A percentile compares a stretch with the other conserved stretches of the same genome.
phyloP scores from a whole-genome alignment of 2,888 invertebrate species.

The Punctoribates punctum region DNA sequence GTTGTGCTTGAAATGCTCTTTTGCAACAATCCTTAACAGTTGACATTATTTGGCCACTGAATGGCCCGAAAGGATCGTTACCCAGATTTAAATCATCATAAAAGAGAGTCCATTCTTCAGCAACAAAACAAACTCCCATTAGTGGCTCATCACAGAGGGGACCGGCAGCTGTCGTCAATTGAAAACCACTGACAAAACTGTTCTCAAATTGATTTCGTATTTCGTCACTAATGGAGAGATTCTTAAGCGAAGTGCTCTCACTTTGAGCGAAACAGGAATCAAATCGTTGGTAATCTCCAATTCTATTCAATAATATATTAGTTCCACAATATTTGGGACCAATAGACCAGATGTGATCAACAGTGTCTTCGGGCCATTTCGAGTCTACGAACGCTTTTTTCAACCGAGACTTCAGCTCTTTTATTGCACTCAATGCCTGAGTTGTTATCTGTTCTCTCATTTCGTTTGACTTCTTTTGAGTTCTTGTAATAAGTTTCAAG shows the following conservation, averaged over 20 bases:
- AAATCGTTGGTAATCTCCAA: slow-evolving; percentile 63
- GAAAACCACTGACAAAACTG: slow-evolving; percentile 75
- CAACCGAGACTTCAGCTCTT: slow-evolving; percentile 60
- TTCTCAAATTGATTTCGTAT: slow-evolving; percentile 59
- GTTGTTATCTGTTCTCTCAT: slow-evolving; percentile 47
- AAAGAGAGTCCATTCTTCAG: slow-evolving; percentile 70
- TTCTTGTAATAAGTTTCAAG: slow-evolving; percentile 64
- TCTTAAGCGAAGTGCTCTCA: background rate
- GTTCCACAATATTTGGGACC: slow-evolving; percentile 84
- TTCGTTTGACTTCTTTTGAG: slow-evolving; percentile 48
- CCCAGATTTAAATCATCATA: background rate
- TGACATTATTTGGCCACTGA: slow-evolving; percentile 83
- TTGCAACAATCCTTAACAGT: slow-evolving; percentile 81
- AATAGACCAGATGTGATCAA: slow-evolving; percentile 78
- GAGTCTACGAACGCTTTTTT: slow-evolving; percentile 61
- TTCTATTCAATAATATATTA: slow-evolving; percentile 80
- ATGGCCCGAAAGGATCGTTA: slow-evolving; percentile 56
- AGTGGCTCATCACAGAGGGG: slow-evolving; percentile 96
- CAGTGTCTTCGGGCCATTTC: slow-evolving; percentile 51
- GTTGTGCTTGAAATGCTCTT: slow-evolving; percentile 80
- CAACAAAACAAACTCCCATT: slow-evolving; percentile 86
- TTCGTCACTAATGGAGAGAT: slow-evolving; percentile 7
- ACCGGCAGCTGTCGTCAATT: slow-evolving; percentile 79
- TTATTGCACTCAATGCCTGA: slow-evolving; percentile 49
- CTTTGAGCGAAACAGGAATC: slow-evolving; percentile 10